phyloP scores from a whole-genome alignment of 2,113 vertebrate genomes.

The Pelecanus crispus region DNA sequence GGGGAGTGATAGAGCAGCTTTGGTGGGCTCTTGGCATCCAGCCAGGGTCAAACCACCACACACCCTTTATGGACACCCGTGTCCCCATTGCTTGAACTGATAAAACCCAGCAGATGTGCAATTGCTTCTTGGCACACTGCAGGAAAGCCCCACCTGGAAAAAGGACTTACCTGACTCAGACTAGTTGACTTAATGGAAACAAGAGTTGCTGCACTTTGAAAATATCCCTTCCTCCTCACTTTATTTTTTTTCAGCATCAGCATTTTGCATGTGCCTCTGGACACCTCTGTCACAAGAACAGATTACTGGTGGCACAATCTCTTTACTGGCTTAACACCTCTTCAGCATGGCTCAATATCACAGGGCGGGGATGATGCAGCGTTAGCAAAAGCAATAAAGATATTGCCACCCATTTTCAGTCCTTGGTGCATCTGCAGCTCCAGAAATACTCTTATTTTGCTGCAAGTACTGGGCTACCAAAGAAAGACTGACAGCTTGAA shows the following conservation, averaged over 20 bases:
- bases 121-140: neutral
- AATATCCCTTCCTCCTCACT: neutral
- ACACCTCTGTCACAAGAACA: neutral
- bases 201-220: neutral
- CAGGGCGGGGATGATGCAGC: neutral
- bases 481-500: neutral
- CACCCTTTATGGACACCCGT: rapidly evolving
- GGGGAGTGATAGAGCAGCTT: too few relatives aligned
- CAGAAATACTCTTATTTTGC: neutral
- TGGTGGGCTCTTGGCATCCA: too few relatives aligned
- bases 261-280: neutral
- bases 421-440: neutral
- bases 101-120: rapidly evolving
- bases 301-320: neutral
- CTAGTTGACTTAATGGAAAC: neutral
- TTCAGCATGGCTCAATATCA: neutral
- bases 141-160: neutral
- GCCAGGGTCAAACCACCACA: too few relatives aligned
- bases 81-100: neutral
- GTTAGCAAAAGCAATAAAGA: neutral
- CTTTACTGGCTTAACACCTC: neutral
- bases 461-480: neutral
- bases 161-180: neutral
- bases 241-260: neutral
- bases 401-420: neutral